Conservation (phyloP, 37 sponge, comb jelly and placozoan genomes). For the Beroe forskalii region DNA sequence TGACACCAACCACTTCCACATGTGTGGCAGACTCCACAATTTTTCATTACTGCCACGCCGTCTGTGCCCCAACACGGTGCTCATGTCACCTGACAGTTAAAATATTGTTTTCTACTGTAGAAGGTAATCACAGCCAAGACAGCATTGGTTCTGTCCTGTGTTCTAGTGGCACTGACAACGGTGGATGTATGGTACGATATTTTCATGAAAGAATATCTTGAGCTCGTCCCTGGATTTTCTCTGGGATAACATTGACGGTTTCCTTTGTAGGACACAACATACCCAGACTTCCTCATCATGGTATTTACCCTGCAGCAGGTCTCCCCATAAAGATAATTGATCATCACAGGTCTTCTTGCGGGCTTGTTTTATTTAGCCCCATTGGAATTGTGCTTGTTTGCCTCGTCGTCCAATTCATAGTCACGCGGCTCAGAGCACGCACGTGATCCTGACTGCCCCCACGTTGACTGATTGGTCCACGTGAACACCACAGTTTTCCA, state of each 20-base stretch:
- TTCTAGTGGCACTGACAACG: neutral
- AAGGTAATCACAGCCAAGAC: neutral
- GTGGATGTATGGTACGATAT: neutral
- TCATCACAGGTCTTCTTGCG: neutral
- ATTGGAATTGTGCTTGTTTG: neutral
- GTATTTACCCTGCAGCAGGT: neutral
- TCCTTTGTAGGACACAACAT: neutral
- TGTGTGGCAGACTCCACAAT: neutral
- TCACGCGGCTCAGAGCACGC: too few relatives aligned
- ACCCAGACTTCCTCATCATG: neutral
- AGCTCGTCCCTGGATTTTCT: neutral
- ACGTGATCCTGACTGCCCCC: too few relatives aligned
- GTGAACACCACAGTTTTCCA: constrained; percentile 4
- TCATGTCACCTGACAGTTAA: neutral
- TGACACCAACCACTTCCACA: too few relatives aligned
- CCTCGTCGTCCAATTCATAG: neutral
- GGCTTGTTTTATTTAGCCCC: neutral
- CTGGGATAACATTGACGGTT: neutral
- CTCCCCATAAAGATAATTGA: neutral
- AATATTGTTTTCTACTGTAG: neutral
- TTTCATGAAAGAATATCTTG: too few relatives aligned
- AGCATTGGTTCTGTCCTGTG: neutral
- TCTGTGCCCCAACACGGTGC: neutral
- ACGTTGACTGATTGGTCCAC: neutral
- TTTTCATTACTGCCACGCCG: neutral